Conservation (phyloP, 2,888 invertebrate genomes). For the Callosobruchus maculatus region DNA sequence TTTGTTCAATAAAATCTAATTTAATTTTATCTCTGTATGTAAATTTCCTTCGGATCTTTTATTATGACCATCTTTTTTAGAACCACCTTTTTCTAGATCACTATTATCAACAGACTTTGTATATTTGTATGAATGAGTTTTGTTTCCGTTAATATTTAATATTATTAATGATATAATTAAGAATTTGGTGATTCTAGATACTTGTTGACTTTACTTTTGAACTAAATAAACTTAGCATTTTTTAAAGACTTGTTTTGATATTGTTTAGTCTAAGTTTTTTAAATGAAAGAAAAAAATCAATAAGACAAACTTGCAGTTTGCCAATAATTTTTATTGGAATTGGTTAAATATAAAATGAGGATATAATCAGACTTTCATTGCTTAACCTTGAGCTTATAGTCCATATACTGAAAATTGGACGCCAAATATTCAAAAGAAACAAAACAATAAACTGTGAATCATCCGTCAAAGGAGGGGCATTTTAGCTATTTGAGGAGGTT, state of each 20-base stretch:
- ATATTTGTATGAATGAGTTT: slow-evolving; percentile 22
- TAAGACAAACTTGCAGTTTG: slow-evolving; percentile 28
- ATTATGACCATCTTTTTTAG: slow-evolving; percentile 29
- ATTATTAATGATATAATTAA: slow-evolving; percentile 10
- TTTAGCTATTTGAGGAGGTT: too few species aligned
- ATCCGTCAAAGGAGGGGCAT: too few species aligned
- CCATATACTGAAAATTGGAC: too few species aligned
- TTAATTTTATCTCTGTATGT: slow-evolving; percentile 38
- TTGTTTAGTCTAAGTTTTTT: slow-evolving; percentile 37
- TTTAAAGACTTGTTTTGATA: slow-evolving; percentile 41
- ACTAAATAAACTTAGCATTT: slow-evolving; percentile 38
- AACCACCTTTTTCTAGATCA: slow-evolving; percentile 33
- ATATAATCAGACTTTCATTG: slow-evolving; percentile 23
- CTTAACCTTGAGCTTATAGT: not conserved
- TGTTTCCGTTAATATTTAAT: slow-evolving; percentile 19
- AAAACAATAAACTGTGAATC: too few species aligned
- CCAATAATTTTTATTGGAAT: slow-evolving; percentile 39
- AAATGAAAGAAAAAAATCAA: slow-evolving; percentile 23
- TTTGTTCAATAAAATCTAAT: slow-evolving; percentile 41
- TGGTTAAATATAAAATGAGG: slow-evolving; percentile 35
- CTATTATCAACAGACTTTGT: slow-evolving; percentile 17
- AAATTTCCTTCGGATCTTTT: slow-evolving; percentile 35
- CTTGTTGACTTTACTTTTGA: slow-evolving; percentile 35
- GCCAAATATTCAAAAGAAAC: too few species aligned
- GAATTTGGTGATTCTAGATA: slow-evolving; percentile 35